These are phyloP conservation scores for Achatina immaculata DNA, from an alignment of 1,140 invertebrate species.

Conservation along the genomic window DNA sequence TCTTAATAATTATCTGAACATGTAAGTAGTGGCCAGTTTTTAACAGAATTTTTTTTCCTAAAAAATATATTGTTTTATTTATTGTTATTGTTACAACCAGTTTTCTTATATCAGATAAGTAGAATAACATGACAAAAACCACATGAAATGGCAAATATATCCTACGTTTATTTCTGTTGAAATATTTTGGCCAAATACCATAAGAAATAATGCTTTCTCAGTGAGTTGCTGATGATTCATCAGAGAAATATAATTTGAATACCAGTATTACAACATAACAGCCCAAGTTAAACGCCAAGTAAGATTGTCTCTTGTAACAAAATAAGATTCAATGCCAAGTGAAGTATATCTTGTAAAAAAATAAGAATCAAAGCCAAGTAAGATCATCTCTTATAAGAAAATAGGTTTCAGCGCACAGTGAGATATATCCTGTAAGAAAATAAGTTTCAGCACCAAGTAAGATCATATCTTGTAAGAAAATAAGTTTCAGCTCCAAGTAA, in stretches of 20 bases:
- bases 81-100: too few relatives aligned
- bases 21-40: constrained; percentile 17
- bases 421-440: not conserved
- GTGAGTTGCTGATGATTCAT: too few relatives aligned
- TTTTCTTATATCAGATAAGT: not conserved
- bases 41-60: not conserved
- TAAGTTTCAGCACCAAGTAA: not conserved
- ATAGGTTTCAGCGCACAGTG: not conserved
- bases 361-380: not conserved
- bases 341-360: too few relatives aligned
- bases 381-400: not conserved
- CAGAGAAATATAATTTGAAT: too few relatives aligned
- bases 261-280: too few relatives aligned
- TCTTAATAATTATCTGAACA: constrained; percentile 45
- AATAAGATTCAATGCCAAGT: too few relatives aligned
- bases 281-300: not conserved
- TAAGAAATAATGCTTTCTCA: too few relatives aligned
- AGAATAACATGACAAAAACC: too few relatives aligned
- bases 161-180: too few relatives aligned
- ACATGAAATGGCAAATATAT: too few relatives aligned
- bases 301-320: not conserved
- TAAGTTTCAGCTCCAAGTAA: not conserved
- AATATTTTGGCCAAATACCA: too few relatives aligned
- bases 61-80: not conserved
- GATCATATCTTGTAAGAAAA: not conserved